These are phyloP conservation scores for Callithrix jacchus DNA, from an alignment of 2,113 vertebrate genomes.

Conservation along the genomic window DNA sequence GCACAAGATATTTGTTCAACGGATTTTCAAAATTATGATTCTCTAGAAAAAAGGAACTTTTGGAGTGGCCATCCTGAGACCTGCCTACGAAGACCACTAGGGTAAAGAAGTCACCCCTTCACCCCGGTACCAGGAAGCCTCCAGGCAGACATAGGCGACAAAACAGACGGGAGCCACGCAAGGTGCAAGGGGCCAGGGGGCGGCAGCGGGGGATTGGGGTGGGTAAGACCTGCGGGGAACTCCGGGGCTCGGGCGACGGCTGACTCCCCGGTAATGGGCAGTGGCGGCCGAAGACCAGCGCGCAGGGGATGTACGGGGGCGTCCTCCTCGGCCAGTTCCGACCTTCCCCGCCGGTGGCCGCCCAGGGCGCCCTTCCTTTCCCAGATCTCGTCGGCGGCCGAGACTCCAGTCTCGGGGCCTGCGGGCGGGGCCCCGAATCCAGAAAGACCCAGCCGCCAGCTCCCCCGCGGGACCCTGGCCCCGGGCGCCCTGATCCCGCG, in stretches of 20 bases:
- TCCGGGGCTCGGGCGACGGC: not conserved
- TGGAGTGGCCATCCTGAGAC: not conserved
- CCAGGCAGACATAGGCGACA: not conserved
- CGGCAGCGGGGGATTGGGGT: accelerated
- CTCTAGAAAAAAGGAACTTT: not conserved
- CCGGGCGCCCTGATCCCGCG: not conserved
- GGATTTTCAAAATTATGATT: not conserved
- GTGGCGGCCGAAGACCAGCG: accelerated
- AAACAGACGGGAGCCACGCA: not conserved
- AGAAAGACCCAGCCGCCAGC: not conserved
- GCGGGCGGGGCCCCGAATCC: not conserved
- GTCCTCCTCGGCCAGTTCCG: not conserved
- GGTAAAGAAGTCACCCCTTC: not conserved
- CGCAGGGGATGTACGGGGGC: not conserved
- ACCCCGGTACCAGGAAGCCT: accelerated
- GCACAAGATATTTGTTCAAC: not conserved
- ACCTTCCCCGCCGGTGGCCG: not conserved
- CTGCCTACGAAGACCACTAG: accelerated
- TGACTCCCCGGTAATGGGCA: not conserved
- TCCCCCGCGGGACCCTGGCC: not conserved
- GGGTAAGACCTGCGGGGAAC: not conserved
- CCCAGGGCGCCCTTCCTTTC: not conserved
- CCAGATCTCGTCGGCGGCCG: accelerated
- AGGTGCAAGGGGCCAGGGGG: not conserved
- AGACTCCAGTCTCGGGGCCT: not conserved